Conservation (phyloP, 2,888 invertebrate species). For the Zaprionus obscuricornis region DNA sequence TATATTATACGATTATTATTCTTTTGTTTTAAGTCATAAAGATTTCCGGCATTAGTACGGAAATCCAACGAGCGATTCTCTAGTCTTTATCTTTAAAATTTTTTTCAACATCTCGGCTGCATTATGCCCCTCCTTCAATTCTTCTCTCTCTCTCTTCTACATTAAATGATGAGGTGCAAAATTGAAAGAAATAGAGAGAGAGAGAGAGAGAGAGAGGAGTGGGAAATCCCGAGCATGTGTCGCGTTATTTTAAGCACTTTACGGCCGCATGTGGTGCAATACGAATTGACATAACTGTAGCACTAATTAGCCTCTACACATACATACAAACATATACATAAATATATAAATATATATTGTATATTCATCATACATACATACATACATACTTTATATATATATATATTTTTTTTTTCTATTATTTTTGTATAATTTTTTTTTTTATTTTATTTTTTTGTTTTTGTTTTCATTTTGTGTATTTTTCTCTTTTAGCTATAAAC, state of each 20-base stretch:
- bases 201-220: background rate
- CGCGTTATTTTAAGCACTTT: constrained; percentile 69
- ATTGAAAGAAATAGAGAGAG: no score
- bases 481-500: constrained; percentile 24
- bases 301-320: constrained; percentile 64
- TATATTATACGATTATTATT: constrained; percentile 16
- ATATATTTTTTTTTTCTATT: constrained; percentile 41
- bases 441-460: no score
- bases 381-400: constrained; percentile 26
- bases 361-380: constrained; percentile 12
- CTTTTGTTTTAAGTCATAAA: constrained; percentile 60
- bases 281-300: constrained; percentile 65
- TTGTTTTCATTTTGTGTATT: constrained; percentile 3
- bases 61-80: constrained; percentile 82
- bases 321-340: constrained; percentile 5
- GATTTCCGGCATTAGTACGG: constrained; percentile 51
- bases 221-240: constrained; percentile 37
- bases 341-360: constrained; percentile 11
- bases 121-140: background rate
- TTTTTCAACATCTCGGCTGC: constrained; percentile 11
- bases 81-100: constrained; percentile 82
- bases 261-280: constrained; percentile 79
- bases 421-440: constrained; percentile 32
- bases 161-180: no score
- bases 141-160: no score